phyloP scores from a whole-genome alignment of 2,888 invertebrate species.

The Torymus tubicola region DNA sequence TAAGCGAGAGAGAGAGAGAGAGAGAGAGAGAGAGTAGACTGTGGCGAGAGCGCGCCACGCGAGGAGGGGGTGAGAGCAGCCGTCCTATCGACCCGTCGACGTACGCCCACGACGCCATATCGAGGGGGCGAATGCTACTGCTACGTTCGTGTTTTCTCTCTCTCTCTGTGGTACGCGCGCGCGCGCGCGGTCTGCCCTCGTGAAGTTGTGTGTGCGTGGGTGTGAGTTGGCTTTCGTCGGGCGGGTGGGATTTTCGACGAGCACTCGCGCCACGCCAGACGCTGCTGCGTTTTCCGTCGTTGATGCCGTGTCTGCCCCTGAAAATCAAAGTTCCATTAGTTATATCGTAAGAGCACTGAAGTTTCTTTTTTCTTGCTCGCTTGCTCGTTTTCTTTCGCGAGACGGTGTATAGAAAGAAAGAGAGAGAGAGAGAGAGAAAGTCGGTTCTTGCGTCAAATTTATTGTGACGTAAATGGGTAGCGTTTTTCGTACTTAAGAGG shows the following conservation, averaged over 20 bases:
- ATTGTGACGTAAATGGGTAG: too few relatives aligned
- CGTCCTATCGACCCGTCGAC: constrained; percentile 71
- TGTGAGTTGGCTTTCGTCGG: constrained; percentile 42
- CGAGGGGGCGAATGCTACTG: constrained; percentile 23
- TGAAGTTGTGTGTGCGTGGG: background rate
- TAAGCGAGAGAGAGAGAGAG: background rate
- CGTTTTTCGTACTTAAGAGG: too few relatives aligned
- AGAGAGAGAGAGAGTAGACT: background rate
- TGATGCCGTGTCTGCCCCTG: constrained; percentile 30
- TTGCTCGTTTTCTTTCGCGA: background rate
- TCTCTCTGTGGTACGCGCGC: background rate
- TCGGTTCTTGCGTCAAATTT: too few relatives aligned
- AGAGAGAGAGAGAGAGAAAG: too few relatives aligned
- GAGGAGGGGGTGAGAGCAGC: constrained; percentile 51
- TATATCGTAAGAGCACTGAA: constrained; percentile 7
- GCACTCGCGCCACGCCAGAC: constrained; percentile 8
- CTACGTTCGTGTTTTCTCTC: too few relatives aligned
- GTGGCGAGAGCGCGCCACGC: constrained; percentile 23
- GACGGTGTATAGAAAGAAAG: too few relatives aligned
- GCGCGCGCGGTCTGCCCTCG: background rate
- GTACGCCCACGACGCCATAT: constrained; percentile 61
- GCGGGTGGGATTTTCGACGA: constrained; percentile 31
- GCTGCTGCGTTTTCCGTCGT: background rate
- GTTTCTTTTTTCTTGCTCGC: constrained; percentile 1
- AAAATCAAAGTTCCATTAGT: constrained; percentile 56